Conservation (phyloP, 2,797 vertebrate species). For the Loriculus beryllinus region DNA sequence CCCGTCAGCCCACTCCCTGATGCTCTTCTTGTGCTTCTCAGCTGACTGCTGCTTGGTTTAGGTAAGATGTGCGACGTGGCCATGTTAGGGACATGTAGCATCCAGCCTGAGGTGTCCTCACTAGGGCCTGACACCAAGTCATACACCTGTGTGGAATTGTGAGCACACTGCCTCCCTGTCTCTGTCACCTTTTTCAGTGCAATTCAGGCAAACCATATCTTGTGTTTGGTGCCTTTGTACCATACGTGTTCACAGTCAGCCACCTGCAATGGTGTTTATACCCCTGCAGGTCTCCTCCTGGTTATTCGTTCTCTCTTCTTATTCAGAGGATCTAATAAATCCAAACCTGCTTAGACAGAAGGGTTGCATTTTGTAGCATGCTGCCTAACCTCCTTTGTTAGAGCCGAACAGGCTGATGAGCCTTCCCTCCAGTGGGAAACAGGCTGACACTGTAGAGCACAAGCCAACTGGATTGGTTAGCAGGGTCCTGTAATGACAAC, state of each 20-base stretch:
- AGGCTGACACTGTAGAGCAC: background rate
- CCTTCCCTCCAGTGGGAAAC: background rate
- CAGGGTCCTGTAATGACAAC: background rate
- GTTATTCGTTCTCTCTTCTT: background rate
- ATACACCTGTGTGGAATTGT: background rate
- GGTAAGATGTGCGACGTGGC: rapidly evolving
- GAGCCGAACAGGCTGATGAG: background rate
- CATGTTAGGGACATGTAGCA: rapidly evolving
- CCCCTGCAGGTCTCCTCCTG: background rate
- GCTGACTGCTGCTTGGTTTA: background rate
- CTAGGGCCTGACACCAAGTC: background rate
- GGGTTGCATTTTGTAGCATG: background rate
- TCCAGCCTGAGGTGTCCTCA: background rate
- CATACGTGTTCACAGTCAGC: background rate
- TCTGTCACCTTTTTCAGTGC: background rate
- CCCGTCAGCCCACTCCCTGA: background rate
- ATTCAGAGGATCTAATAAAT: background rate
- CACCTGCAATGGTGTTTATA: background rate
- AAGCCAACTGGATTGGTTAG: background rate
- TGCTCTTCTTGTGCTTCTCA: background rate
- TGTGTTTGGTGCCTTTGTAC: background rate
- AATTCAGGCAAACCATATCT: background rate
- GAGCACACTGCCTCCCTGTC: background rate
- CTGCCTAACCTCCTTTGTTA: background rate
- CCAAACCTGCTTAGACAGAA: background rate